Conservation (phyloP, 2,113 vertebrate genomes). For the Murina feae region DNA sequence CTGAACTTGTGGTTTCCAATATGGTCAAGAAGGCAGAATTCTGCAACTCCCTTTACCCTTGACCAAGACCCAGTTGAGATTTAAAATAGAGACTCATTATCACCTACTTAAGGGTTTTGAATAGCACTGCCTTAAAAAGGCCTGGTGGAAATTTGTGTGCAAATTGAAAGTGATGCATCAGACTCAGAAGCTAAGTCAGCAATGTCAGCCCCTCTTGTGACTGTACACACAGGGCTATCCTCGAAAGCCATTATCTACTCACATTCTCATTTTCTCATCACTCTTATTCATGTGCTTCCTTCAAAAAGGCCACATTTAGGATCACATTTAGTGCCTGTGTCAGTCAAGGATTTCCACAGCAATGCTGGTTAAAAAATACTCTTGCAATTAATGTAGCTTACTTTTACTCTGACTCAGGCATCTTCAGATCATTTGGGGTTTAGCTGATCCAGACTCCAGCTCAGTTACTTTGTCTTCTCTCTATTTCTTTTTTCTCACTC, state of each 20-base stretch:
- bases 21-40: not conserved
- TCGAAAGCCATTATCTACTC: not conserved
- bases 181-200: not conserved
- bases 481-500: not conserved
- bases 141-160: not conserved
- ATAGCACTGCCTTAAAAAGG: conserved; percentile 41
- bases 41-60: not conserved
- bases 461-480: not conserved
- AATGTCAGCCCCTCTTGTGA: not conserved
- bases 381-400: not conserved
- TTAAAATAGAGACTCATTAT: conserved; percentile 42
- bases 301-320: not conserved
- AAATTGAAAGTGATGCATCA: not conserved
- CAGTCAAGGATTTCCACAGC: not conserved
- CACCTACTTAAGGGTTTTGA: conserved; percentile 44
- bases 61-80: not conserved
- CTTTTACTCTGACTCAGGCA: not conserved
- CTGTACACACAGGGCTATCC: not conserved
- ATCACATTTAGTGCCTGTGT: not conserved
- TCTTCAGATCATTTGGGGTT: not conserved
- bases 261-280: not conserved
- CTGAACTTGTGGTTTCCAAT: not conserved
- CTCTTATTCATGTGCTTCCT: not conserved
- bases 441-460: not conserved
- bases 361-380: not conserved